Base-by-base conservation (phyloP, 2,888 invertebrate species). In the Ophion costatus region DNA sequence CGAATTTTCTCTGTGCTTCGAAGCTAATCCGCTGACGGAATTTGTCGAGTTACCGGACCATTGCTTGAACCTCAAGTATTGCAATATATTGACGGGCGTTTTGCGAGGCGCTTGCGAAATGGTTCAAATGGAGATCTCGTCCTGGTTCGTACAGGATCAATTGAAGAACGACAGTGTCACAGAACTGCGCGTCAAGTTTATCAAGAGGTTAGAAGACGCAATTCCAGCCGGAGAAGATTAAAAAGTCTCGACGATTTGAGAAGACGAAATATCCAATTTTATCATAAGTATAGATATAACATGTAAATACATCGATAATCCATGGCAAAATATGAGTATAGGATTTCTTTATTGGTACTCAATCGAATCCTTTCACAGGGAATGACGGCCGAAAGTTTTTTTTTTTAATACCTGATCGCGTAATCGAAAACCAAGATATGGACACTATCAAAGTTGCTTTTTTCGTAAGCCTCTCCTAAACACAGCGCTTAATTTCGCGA, bases 151-250 rank as follows among this genome's bases (percentile, higher is more conserved):
- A 1, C 96, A 98, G 95, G 99, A 99, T 94, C 98, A 98, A 91
- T 94, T 99, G 74, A 98, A 98, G 94, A 99, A 99, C 69, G 99
- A 99, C 93, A 96, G 96, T 87, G 96, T 97, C 51, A 99, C 99
- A 24, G 99, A 99, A 95, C 95, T 99, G 24, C 95, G 98, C 91
- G 97, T 99, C 3, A 98, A 99, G 93, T 99, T 98, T 94, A 96
- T 99, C 86, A 97, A 98, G 92, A 96, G 98, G 93, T 94, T 99
- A 92, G 99, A 99, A 95, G 99, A 99, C 94, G 98, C 99, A 1
- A 97, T 99, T 90, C 99, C 99, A 11, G 98, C 98, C 61, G 99
- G 99, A 29, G 99, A 99, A 95, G 99, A 99, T 94, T 99, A 96
- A 95, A 70, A 17, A 75, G 42, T 56, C 24, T 83, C 33, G 38